Percentiles rank a stretch among this genome's conserved stretches.
phyloP scores from a whole-genome alignment of 2,797 vertebrate species.

The Lateolabrax maculatus region DNA sequence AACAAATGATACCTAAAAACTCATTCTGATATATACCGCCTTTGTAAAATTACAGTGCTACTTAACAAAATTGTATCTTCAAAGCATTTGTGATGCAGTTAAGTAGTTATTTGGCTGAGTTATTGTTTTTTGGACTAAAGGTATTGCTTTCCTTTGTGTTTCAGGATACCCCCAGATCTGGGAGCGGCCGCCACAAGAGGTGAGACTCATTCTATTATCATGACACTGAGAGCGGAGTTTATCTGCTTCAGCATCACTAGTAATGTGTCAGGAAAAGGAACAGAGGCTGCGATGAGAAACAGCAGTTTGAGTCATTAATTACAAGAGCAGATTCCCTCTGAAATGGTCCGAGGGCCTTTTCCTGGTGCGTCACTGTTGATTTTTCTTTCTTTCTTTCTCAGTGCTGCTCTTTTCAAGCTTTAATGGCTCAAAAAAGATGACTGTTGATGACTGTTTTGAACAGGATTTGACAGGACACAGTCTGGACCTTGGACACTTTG shows the following conservation, averaged over 20 bases:
- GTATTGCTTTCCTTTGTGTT: background rate
- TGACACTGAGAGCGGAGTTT: conserved; percentile 14
- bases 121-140: background rate
- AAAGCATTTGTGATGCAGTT: background rate
- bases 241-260: conserved; percentile 35
- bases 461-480: conserved; percentile 55
- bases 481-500: conserved; percentile 54
- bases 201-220: conserved; percentile 77
- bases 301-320: conserved; percentile 43
- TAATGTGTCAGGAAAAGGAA: conserved; percentile 35
- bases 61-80: background rate
- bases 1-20: conserved; percentile 13
- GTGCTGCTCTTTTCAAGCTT: conserved; percentile 26
- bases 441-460: conserved; percentile 36
- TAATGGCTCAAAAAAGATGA: conserved; percentile 41
- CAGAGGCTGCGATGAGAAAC: conserved; percentile 26
- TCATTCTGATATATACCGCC: background rate
- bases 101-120: too few relatives aligned
- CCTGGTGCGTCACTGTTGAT: background rate
- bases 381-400: background rate
- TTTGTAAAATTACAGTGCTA: conserved; percentile 10
- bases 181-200: conserved; percentile 91
- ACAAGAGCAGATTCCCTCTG: conserved; percentile 3
- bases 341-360: conserved; percentile 13
- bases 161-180: conserved; percentile 91